Evolutionary conservation across 2,113 vertebrate species (phyloP), one percentile per base, ranked within the genome.

Genomic region (Sphaerodactylus townsendi): DNA sequence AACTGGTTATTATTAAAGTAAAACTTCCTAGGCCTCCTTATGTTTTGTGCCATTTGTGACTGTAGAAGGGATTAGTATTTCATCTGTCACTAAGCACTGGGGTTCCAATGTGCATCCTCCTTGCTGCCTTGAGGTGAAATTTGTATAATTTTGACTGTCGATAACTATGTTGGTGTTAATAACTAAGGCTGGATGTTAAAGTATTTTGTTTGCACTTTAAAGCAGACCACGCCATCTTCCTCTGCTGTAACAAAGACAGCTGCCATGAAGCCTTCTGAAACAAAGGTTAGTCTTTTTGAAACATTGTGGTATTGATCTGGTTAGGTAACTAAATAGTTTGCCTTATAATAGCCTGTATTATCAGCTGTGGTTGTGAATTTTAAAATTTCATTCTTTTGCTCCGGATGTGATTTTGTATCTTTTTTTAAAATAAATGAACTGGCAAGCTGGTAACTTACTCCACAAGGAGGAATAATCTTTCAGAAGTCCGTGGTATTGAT

Each of bases 241-340:
- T 46, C 0, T 0, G 86, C 86, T 81, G 69, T 80, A 66, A 64
- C 90, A 83, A 92, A 90, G 72, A 0, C 87, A 65, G 62, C 64
- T 82, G 84, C 78, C 10, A 93, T 93, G 95, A 93, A 95, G 76
- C 87, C 95, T 13, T 90, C 93, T 83, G 95, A 94, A 87, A 62
- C 90, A 65, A 95, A 93, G 95, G 96, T 96, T 93, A 48, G 79
- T 64, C 65, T 74, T 81, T 39, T 14, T 81, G 1, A 77, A n/a
- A 69, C 11, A 41, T 39, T 23, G 25, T 35, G 28, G 7, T 15
- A 30, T 77, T 86, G 19, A 48, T 30, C 48, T 76, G 28, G 25
- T 28, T 62, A 62, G 25, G 35, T n/a, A 39, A 10, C n/a, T 56
- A 35, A 62, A 25, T 33, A 19, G 8, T 1, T 70, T 30, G 5